Percentiles rank a stretch among this genome's conserved stretches.
Conservation (phyloP, 2,888 invertebrate genomes). For the Cartodere bifasciata region DNA sequence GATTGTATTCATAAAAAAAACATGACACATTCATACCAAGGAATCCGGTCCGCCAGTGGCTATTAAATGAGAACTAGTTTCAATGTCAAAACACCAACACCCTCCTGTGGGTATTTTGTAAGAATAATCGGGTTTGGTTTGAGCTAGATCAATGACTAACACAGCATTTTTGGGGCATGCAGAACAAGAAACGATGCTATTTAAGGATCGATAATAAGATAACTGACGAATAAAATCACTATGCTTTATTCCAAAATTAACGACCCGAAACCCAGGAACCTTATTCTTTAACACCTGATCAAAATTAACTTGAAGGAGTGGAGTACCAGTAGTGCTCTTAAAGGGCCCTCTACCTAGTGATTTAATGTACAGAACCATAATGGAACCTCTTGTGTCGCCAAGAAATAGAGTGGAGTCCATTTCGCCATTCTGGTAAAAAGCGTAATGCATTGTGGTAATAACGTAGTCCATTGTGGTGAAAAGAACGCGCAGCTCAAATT, state of each 20-base stretch:
- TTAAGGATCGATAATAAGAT: slow-evolving; percentile 50
- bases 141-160: slow-evolving; percentile 50
- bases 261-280: slow-evolving; percentile 21
- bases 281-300: slow-evolving; percentile 27
- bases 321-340: slow-evolving; percentile 50
- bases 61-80: slow-evolving; percentile 44
- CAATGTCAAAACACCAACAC: slow-evolving; percentile 49
- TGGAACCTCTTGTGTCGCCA: slow-evolving; percentile 63
- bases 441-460: slow-evolving; percentile 45
- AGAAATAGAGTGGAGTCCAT: slow-evolving; percentile 51
- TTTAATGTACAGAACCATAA: slow-evolving; percentile 50
- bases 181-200: slow-evolving; percentile 51
- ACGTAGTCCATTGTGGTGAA: slow-evolving; percentile 54
- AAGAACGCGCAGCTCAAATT: slow-evolving; percentile 57
- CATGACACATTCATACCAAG: too few relatives aligned
- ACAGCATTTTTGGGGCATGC: slow-evolving; percentile 37
- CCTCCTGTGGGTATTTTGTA: slow-evolving; percentile 49
- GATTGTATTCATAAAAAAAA: too few relatives aligned
- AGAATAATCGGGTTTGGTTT: slow-evolving; percentile 42
- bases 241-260: slow-evolving; percentile 19
- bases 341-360: slow-evolving; percentile 55
- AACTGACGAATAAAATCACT: slow-evolving; percentile 45
- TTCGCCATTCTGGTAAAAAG: slow-evolving; percentile 42
- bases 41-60: slow-evolving; percentile 63
- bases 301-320: slow-evolving; percentile 46